Conservation (phyloP, 2,113 vertebrate species). For the Astur gentilis region DNA sequence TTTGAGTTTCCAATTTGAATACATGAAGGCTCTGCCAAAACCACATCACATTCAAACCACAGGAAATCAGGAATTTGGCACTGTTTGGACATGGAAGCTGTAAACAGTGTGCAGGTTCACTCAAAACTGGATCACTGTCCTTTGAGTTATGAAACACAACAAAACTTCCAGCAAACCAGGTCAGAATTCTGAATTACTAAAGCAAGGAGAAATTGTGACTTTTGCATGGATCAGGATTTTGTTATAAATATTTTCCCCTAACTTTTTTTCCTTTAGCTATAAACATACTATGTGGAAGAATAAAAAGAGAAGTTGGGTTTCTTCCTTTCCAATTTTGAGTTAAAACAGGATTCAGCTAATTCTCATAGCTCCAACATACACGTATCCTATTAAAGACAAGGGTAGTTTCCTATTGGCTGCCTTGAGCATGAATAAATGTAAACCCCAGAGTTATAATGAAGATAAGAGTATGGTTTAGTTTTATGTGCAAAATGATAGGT, state of each 20-base stretch:
- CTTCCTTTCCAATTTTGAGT: background rate
- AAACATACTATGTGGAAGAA: background rate
- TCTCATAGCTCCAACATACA: background rate
- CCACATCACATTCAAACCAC: constrained; percentile 64
- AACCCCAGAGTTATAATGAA: background rate
- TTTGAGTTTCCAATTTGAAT: constrained; percentile 32
- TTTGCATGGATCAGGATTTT: background rate
- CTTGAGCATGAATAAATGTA: background rate
- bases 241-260: background rate
- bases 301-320: background rate
- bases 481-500: background rate
- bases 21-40: constrained; percentile 46
- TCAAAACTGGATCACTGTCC: constrained; percentile 18
- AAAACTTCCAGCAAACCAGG: constrained; percentile 20
- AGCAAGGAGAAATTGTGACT: background rate
- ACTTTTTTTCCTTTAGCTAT: background rate
- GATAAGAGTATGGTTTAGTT: background rate
- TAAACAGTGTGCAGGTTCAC: constrained; percentile 61
- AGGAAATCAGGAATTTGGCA: constrained; percentile 60
- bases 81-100: constrained; percentile 46
- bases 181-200: constrained; percentile 9
- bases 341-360: background rate
- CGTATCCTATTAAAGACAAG: background rate
- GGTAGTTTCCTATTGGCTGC: background rate
- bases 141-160: constrained; percentile 47